Conservation (phyloP, 2,797 vertebrate genomes). For the Rallus crepitans region DNA sequence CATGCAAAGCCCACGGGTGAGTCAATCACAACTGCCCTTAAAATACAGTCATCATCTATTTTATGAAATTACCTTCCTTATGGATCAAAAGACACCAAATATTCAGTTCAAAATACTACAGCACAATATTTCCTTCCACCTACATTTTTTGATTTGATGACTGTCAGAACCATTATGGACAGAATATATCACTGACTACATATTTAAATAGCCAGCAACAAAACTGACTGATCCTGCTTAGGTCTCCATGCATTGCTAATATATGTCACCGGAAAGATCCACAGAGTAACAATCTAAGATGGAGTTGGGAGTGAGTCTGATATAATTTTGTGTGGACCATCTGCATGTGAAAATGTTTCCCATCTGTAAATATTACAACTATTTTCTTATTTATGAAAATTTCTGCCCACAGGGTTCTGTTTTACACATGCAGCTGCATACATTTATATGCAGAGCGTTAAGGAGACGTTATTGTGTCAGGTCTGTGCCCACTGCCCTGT, state of each 20-base stretch:
- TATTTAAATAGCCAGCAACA: background rate
- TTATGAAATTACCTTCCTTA: background rate
- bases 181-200: background rate
- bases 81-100: background rate
- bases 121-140: background rate
- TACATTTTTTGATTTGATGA: conserved; percentile 1
- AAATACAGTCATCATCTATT: background rate
- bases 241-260: background rate
- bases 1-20: background rate
- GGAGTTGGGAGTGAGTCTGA: background rate
- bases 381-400: background rate
- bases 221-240: background rate
- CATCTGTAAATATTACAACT: background rate
- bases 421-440: background rate
- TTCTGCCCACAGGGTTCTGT: background rate
- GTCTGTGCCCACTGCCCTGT: background rate
- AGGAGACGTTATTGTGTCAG: background rate
- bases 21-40: background rate
- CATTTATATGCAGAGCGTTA: background rate
- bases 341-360: background rate
- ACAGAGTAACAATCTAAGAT: background rate
- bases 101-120: background rate
- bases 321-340: background rate
- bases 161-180: background rate
- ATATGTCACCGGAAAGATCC: background rate